phyloP scores from a whole-genome alignment of 64 coral and sea anemone species.

The Stylophora pistillata region DNA sequence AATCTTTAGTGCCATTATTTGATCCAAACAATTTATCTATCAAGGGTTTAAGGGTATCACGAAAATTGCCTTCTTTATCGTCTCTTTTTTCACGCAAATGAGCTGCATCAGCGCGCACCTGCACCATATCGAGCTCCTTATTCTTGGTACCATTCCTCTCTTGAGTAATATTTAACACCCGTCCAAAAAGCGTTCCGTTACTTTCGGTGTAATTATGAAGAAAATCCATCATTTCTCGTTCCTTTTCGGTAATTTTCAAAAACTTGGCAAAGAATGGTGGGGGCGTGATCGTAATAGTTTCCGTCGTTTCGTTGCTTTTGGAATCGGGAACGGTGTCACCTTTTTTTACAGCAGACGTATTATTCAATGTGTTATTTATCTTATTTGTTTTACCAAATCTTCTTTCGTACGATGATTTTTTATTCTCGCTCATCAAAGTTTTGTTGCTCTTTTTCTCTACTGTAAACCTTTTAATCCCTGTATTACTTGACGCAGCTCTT shows the following conservation, averaged over 20 bases:
- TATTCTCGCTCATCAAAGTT: neutral
- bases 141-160: neutral
- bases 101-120: neutral
- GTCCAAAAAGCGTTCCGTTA: neutral
- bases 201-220: conserved; percentile 26
- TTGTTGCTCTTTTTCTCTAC: too few relatives aligned
- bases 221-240: conserved; percentile 21
- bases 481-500: neutral
- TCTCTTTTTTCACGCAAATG: neutral
- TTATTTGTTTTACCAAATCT: conserved; percentile 12
- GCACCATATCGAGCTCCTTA: neutral
- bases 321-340: neutral
- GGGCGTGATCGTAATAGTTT: neutral
- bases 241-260: conserved; percentile 23
- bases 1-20: neutral
- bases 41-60: neutral
- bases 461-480: too few relatives aligned
- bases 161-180: neutral
- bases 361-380: neutral
- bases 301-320: neutral
- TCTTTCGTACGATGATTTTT: conserved; percentile 3
- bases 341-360: neutral
- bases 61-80: neutral
- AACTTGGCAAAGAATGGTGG: conserved; percentile 38
- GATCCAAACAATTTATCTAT: neutral